These are phyloP conservation scores for Heliopora coerulea DNA, from an alignment of 92 coral and sea anemone species.

Conservation along the genomic window DNA sequence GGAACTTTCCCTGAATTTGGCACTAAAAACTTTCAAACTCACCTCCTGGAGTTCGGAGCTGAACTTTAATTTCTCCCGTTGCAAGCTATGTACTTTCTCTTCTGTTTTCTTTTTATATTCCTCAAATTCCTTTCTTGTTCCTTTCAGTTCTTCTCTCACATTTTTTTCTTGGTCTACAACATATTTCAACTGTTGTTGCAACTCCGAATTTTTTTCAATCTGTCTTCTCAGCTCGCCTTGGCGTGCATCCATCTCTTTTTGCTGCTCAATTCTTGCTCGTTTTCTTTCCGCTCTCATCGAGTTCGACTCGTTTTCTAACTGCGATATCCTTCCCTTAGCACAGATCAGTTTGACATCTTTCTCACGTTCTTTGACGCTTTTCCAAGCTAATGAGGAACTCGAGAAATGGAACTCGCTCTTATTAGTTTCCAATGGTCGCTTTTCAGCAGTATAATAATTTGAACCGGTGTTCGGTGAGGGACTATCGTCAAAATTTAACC, in stretches of 20 bases:
- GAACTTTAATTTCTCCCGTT: constrained; percentile 80
- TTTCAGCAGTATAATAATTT: constrained; percentile 5
- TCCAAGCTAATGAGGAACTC: constrained; percentile 9
- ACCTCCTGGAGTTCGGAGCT: constrained; percentile 90
- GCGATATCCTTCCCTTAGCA: constrained; percentile 77
- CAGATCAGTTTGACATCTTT: constrained; percentile 76
- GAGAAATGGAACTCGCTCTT: constrained; percentile 30
- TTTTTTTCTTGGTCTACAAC: constrained; percentile 83
- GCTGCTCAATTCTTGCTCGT: constrained; percentile 78
- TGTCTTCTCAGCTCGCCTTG: constrained; percentile 55
- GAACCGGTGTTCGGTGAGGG: constrained; percentile 28
- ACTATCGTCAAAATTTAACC: constrained; percentile 69
- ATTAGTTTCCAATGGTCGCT: constrained; percentile 31
- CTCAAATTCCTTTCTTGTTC: constrained; percentile 79
- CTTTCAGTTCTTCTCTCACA: constrained; percentile 82
- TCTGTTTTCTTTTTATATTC: constrained; percentile 67
- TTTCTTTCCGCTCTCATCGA: constrained; percentile 66
- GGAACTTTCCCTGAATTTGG: not conserved
- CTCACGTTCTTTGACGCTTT: constrained; percentile 60
- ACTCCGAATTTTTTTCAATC: constrained; percentile 70
- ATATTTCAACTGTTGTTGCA: constrained; percentile 75
- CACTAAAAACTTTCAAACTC: too few species aligned
- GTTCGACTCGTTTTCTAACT: constrained; percentile 72
- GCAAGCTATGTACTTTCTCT: constrained; percentile 75
- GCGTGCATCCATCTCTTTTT: constrained; percentile 65